Evolutionary conservation across 2,797 vertebrate genomes (phyloP), one percentile per base, ranked within the genome.

Genomic region (Ibycter americanus): DNA sequence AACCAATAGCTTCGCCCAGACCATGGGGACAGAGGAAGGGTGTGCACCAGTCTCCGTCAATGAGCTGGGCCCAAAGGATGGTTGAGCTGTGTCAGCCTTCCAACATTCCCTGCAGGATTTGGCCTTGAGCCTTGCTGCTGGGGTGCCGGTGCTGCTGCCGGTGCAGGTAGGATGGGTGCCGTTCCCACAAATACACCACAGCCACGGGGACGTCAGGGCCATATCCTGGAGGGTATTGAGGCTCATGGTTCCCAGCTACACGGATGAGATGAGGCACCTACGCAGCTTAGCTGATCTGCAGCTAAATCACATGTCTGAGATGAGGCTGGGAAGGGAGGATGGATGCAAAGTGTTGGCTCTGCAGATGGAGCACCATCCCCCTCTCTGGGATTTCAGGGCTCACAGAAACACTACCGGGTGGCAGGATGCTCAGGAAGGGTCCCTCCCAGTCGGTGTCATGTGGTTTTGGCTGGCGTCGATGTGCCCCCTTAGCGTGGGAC

Each of bases 31-130:
- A 8, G 34, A 81, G 59, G 38, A 58, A 80, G n/a, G 27, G 21
- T 66, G 26, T 3, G 10, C 34, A 8, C n/a, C 1, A 0, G 40
- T 56, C 23, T 34, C 70, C 0, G 0, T n/a, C 87, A 59, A 36
- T 6, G 6, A 62, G 5, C 27, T 52, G 42, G 36, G 18, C 78
- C 38, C 55, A 46, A 85, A 94, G n/a, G 44, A 74, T 3, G 4
- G 6, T 7, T 5, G 25, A 62, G 25, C 80, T 51, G 68, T 6
- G 1, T 83, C 65, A 83, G 80, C 72, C 47, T 78, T 86, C 67
- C 5, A 4, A 12, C 7, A 1, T 88, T 86, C 31, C 76, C 76
- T 71, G 42, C 17, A 54, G 83, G 72, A 55, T 73, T 22, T 88
- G 76, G 79, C 90, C 76, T 85, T 0, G 0, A 83, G 76, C 47